Conservation (phyloP, 2,113 vertebrate species). For the Holacanthus passer region DNA sequence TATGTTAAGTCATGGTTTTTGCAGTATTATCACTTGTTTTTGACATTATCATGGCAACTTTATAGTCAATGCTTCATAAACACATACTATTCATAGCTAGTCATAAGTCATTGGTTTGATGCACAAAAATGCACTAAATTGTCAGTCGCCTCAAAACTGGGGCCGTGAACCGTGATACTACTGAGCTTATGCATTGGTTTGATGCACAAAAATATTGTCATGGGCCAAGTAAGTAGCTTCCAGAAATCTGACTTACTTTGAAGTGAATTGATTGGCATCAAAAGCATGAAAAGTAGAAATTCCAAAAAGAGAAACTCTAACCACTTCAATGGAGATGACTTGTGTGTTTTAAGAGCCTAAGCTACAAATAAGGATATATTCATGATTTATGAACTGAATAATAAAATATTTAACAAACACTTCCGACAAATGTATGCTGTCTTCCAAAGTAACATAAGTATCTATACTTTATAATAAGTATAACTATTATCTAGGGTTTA, state of each 20-base stretch:
- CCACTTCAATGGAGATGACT: not conserved
- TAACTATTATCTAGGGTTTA: not conserved
- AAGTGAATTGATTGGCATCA: constrained; percentile 24
- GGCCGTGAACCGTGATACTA: not conserved
- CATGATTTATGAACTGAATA: constrained; percentile 7
- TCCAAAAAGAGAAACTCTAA: not conserved
- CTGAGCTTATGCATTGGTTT: constrained; percentile 2
- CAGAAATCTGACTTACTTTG: constrained; percentile 18
- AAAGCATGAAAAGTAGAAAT: not conserved
- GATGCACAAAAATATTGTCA: not conserved
- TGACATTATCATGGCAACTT: not conserved
- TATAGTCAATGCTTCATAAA: not conserved
- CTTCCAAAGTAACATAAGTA: not conserved
- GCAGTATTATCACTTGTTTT: not conserved
- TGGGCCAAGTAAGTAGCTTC: constrained; percentile 2
- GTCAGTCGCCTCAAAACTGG: constrained; percentile 1
- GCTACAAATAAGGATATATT: constrained; percentile 4
- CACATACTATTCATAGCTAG: not conserved
- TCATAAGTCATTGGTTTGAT: too few species aligned
- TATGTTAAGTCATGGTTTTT: not conserved
- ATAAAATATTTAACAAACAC: constrained; percentile 1
- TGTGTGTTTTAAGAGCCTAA: not conserved
- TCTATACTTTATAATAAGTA: too few species aligned
- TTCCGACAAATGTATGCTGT: not conserved
- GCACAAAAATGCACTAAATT: too few species aligned